Evolutionary conservation across 2,797 vertebrate species (phyloP), one percentile per base, ranked within the genome.

Genomic region (Mycteria americana): DNA sequence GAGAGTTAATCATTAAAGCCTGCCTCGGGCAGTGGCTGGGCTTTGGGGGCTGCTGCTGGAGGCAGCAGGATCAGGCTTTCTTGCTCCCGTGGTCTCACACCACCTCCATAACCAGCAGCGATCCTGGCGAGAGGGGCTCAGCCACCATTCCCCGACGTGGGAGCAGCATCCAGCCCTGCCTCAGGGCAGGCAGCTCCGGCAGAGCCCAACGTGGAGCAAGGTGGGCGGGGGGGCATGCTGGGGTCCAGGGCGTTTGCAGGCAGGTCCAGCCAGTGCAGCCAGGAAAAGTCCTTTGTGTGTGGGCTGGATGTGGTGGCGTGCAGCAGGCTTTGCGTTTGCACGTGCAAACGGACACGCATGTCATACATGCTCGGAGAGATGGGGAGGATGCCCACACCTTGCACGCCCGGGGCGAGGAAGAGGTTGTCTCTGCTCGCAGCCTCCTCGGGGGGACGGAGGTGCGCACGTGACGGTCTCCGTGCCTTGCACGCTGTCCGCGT

Each of bases 331-430:
- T 48, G 46, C 41, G 25, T 51, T 53, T 31, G 51, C 54, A 2
- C 2, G 1, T 56, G 41, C 5, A 2, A 6, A 59, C 0, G 2
- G 50, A 33, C 64, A 13, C 0, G 0, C 4, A 1, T 65, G 46
- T 23, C 31, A 5, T 48, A 31, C 6, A 0, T 35, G 43, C 35
- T 48, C 0, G 1, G 85, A 62, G 41, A 63, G 28, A 17, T 6
- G 27, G 48, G 85, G 53, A 59, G 10, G 24, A 22, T 82, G 82
- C 85, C 57, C 35, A 9, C 22, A 7, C 48, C 28, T 82, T 16
- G 1, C 67, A 31, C 0, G 3, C 10, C 48, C 1, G 1, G 45
- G 46, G 15, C 1, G 6, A 23, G 2, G 74, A 73, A 59, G 39
- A 4, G 11, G 14, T 50, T 69, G 18, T 48, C 80, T 73, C 51